Conservation (phyloP, 2,797 vertebrate genomes). For the Chelmon rostratus region DNA sequence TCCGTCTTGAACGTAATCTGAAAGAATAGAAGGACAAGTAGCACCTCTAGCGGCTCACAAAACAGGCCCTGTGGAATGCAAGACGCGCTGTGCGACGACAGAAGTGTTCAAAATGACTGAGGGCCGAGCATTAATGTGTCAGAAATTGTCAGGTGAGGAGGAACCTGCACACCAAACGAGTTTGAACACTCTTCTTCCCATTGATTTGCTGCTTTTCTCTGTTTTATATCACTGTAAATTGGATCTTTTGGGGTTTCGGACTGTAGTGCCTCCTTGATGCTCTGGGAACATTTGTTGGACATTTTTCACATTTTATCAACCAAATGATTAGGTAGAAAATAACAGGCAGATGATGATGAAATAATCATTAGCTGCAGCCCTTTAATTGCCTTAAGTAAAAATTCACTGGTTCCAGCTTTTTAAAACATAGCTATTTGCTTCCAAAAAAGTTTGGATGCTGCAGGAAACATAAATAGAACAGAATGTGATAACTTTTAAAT, state of each 20-base stretch:
- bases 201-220: neutral
- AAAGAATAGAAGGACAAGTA: constrained; percentile 32
- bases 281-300: neutral
- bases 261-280: neutral
- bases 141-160: constrained; percentile 24
- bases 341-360: neutral
- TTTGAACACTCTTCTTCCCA: neutral
- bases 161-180: neutral
- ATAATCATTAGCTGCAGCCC: neutral
- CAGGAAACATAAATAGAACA: too few species aligned
- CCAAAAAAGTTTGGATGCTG: too few species aligned
- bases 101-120: constrained; percentile 52
- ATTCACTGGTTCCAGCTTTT: neutral
- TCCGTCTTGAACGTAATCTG: constrained; percentile 54
- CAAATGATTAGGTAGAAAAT: neutral
- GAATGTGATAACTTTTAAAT: too few species aligned
- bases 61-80: constrained; percentile 32
- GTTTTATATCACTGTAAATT: neutral
- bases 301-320: neutral
- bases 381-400: neutral
- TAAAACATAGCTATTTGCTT: neutral
- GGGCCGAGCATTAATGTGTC: constrained; percentile 38
- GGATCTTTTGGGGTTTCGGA: neutral
- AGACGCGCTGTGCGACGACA: constrained; percentile 56
- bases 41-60: constrained; percentile 41